A percentile compares a stretch with the other conserved stretches of the same genome.
Evolutionary conservation across 2,888 invertebrate genomes (phyloP).

Genomic region (Auanema freiburgensis): DNA sequence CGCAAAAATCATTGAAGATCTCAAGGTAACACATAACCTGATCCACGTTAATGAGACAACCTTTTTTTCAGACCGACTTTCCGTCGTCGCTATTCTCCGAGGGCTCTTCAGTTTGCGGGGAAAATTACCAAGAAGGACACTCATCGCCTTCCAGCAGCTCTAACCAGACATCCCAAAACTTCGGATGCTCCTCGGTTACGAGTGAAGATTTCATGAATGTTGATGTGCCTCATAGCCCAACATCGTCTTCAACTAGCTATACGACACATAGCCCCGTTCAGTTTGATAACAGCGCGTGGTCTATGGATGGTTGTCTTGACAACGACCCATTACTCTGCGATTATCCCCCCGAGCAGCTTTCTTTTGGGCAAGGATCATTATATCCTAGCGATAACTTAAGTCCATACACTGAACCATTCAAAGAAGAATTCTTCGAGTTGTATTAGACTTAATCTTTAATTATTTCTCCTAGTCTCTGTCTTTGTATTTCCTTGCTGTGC

Average conservation of each 20-base stretch:
- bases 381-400: conserved; percentile 2
- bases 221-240: conserved; percentile 15
- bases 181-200: neutral
- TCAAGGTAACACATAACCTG: conserved; percentile 24
- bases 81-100: conserved; percentile 4
- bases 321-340: conserved; percentile 19
- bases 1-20: conserved; percentile 35
- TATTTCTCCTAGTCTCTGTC: neutral
- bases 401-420: conserved; percentile 16
- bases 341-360: conserved; percentile 6
- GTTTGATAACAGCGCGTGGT: neutral
- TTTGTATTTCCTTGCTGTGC: no score
- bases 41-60: neutral
- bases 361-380: conserved; percentile 1
- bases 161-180: no score
- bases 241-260: conserved; percentile 13
- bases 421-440: conserved; percentile 17
- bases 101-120: no score
- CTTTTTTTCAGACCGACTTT: neutral
- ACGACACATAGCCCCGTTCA: no score
- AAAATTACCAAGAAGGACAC: no score
- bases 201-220: conserved; percentile 11
- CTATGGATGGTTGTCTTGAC: conserved; percentile 13
- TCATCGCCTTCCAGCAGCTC: no score
- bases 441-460: conserved; percentile 6